Conservation (phyloP, 2,113 vertebrate genomes). For the Mustela lutreola region DNA sequence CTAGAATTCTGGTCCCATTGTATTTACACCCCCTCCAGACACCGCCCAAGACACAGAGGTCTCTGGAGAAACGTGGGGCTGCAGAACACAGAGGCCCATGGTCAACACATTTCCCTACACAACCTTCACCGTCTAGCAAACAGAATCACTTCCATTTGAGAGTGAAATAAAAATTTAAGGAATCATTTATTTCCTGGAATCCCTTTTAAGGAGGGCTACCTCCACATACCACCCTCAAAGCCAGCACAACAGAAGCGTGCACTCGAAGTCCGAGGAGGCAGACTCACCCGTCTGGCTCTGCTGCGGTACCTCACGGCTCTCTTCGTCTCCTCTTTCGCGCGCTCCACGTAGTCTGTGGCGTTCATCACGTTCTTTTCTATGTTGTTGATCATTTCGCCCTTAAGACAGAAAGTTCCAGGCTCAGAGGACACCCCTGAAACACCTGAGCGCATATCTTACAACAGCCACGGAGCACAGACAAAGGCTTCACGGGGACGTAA, state of each 20-base stretch:
- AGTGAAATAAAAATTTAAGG: not conserved
- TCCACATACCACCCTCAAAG: accelerated
- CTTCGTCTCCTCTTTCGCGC: constrained; percentile 96
- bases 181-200: not conserved
- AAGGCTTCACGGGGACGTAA: accelerated
- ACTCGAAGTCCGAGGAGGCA: not conserved
- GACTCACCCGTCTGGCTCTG: constrained; percentile 94
- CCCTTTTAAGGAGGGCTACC: not conserved
- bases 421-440: not conserved
- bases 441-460: accelerated
- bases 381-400: constrained; percentile 98
- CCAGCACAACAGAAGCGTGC: not conserved
- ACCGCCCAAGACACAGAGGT: not conserved
- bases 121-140: not conserved
- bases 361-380: constrained; percentile 95
- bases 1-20: not conserved
- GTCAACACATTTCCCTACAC: not conserved
- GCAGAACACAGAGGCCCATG: not conserved
- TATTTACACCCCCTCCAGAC: not conserved
- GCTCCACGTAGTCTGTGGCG: constrained; percentile 92
- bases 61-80: accelerated
- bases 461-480: accelerated
- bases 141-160: not conserved
- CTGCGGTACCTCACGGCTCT: constrained; percentile 96
- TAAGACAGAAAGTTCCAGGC: constrained; percentile 60